Evolutionary conservation across 1,140 invertebrate species (phyloP).

Genomic region (Pemphigus obesinymphae): DNA sequence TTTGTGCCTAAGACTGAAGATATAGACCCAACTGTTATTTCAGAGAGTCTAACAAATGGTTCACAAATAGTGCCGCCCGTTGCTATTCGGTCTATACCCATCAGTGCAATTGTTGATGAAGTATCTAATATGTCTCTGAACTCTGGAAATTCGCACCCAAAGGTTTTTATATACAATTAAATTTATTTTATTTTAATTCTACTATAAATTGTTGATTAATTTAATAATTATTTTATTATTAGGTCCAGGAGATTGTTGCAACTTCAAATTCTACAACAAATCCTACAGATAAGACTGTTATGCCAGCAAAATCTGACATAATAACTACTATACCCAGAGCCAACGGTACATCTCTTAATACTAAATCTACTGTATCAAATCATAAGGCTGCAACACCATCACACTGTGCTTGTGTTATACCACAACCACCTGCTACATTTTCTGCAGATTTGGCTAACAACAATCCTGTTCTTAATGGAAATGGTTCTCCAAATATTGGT

Average conservation of each 20-base stretch:
- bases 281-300: conserved; percentile 37
- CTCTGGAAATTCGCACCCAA: neutral
- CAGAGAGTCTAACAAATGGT: conserved; percentile 16
- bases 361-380: conserved; percentile 25
- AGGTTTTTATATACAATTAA: neutral
- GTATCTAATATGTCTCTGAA: conserved; percentile 13
- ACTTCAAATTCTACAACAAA: conserved; percentile 26
- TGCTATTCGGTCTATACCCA: conserved; percentile 18
- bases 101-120: conserved; percentile 7
- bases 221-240: neutral
- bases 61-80: conserved; percentile 2
- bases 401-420: conserved; percentile 31
- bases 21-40: neutral
- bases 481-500: conserved; percentile 27
- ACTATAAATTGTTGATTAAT: neutral
- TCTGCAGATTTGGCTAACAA: conserved; percentile 34
- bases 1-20: conserved; percentile 27
- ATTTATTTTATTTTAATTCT: neutral
- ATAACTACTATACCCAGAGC: conserved; percentile 8
- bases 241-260: conserved; percentile 17
- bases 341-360: conserved; percentile 29
- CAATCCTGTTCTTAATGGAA: conserved; percentile 31
- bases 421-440: conserved; percentile 31
- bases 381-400: conserved; percentile 17
- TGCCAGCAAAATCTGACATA: conserved; percentile 26